Percentiles rank a stretch among this genome's conserved stretches.
phyloP scores from a whole-genome alignment of 2,888 invertebrate species.

The Phasia obesa region DNA sequence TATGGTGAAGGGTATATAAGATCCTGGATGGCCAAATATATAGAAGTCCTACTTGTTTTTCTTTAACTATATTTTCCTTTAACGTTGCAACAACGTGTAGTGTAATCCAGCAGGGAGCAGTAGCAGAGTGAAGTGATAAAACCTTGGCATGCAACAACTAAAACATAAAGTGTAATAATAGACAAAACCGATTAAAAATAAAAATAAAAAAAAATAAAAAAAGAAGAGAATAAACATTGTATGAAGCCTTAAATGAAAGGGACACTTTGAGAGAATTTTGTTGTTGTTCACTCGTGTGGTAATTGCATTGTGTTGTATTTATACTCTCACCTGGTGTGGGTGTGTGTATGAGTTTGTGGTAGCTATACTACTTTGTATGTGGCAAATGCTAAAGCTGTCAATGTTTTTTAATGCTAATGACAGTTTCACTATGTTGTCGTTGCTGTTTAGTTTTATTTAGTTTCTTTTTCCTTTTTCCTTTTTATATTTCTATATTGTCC shows the following conservation, averaged over 20 bases:
- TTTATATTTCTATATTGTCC: background rate
- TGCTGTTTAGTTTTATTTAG: slow-evolving; percentile 17
- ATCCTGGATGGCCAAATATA: too few species aligned
- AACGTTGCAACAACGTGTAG: too few species aligned
- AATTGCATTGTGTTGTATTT: slow-evolving; percentile 57
- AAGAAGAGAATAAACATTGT: background rate
- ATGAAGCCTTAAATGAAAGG: slow-evolving; percentile 25
- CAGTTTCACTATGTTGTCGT: slow-evolving; percentile 46
- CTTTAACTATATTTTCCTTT: too few species aligned
- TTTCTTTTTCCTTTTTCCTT: background rate
- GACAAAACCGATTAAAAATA: too few species aligned
- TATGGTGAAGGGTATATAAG: too few species aligned
- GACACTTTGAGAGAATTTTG: slow-evolving; percentile 33
- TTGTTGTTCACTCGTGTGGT: slow-evolving; percentile 41
- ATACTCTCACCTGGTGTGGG: slow-evolving; percentile 1
- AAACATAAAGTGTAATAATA: background rate
- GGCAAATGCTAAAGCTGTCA: slow-evolving; percentile 48
- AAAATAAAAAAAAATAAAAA: too few species aligned
- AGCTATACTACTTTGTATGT: slow-evolving; percentile 25
- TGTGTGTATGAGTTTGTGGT: slow-evolving; percentile 3
- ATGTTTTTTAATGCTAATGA: slow-evolving; percentile 65
- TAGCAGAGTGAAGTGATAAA: background rate
- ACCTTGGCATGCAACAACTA: slow-evolving; percentile 22
- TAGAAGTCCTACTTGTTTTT: too few species aligned
- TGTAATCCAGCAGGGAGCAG: background rate